phyloP scores from a whole-genome alignment of 2,113 vertebrate genomes.

The Corythaeola cristata region DNA sequence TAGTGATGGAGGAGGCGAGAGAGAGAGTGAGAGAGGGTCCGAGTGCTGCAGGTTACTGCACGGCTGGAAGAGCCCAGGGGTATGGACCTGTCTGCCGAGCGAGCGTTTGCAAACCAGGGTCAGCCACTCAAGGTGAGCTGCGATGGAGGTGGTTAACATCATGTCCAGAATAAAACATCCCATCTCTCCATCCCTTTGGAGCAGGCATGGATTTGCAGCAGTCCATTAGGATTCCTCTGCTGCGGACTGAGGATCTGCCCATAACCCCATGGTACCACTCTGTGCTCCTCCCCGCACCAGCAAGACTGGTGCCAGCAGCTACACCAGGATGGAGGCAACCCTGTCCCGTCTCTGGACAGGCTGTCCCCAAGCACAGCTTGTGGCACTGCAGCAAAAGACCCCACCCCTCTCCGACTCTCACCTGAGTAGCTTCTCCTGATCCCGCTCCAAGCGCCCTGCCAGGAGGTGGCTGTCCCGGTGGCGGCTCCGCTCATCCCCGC shows the following conservation, averaged over 20 bases:
- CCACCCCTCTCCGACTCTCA: conserved; percentile 41
- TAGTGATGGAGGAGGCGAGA: conserved; percentile 45
- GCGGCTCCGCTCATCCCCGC: conserved; percentile 81
- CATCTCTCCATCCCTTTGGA: not conserved
- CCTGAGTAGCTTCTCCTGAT: conserved; percentile 95
- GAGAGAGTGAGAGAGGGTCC: not conserved
- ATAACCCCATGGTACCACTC: rapidly evolving
- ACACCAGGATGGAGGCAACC: not conserved
- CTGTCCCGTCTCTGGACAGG: not conserved
- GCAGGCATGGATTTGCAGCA: not conserved
- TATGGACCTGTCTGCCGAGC: not conserved
- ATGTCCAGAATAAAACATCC: not conserved
- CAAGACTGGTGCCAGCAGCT: not conserved
- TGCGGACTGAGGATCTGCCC: not conserved
- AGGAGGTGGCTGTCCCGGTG: conserved; percentile 87
- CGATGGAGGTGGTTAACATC: not conserved
- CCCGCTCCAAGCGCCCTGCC: conserved; percentile 86
- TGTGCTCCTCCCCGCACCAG: not conserved
- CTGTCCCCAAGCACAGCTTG: not conserved
- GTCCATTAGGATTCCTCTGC: not conserved
- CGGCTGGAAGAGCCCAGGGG: not conserved
- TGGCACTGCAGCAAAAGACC: not conserved
- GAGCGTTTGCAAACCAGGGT: not conserved
- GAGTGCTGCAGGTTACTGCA: not conserved
- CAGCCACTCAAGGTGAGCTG: not conserved